These are phyloP conservation scores for Steinernema khuongi DNA, from an alignment of 1,140 invertebrate species.

Conservation along the genomic window DNA sequence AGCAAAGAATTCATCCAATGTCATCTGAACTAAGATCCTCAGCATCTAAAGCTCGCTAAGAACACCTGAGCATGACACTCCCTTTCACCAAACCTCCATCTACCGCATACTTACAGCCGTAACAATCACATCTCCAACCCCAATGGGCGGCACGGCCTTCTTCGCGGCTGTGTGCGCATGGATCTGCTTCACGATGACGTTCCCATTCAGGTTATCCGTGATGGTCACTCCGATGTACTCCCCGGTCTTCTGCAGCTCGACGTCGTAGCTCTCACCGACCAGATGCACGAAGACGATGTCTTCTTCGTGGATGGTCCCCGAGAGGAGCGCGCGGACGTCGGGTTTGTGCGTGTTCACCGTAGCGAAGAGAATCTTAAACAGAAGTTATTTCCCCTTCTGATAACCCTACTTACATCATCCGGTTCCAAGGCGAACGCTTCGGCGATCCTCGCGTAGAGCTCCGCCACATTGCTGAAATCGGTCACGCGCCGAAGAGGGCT, in stretches of 20 bases:
- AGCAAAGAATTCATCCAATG: too few relatives aligned
- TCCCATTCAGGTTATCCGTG: conserved; percentile 91
- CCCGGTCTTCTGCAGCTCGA: not conserved
- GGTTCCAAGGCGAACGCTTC: not conserved
- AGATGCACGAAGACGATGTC: conserved; percentile 95
- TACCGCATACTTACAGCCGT: too few relatives aligned
- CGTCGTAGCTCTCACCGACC: conserved; percentile 68
- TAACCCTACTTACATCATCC: not conserved
- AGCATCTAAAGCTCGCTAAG: too few relatives aligned
- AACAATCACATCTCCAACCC: not conserved
- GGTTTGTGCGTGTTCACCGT: conserved; percentile 93
- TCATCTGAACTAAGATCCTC: too few relatives aligned
- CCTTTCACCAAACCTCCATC: too few relatives aligned
- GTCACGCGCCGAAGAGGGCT: not conserved
- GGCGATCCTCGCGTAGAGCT: not conserved
- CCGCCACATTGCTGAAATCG: not conserved
- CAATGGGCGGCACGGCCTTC: not conserved
- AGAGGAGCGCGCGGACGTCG: conserved; percentile 85
- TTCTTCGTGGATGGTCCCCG: conserved; percentile 89
- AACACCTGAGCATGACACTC: too few relatives aligned
- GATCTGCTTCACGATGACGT: conserved; percentile 91
- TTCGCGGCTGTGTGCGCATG: conserved; percentile 81
- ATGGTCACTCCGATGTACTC: conserved; percentile 82
- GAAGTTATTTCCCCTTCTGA: not conserved
- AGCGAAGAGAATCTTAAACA: conserved; percentile 82